These are phyloP conservation scores for Perodicticus potto DNA, from an alignment of 2,797 vertebrate genomes.

Conservation along the genomic window DNA sequence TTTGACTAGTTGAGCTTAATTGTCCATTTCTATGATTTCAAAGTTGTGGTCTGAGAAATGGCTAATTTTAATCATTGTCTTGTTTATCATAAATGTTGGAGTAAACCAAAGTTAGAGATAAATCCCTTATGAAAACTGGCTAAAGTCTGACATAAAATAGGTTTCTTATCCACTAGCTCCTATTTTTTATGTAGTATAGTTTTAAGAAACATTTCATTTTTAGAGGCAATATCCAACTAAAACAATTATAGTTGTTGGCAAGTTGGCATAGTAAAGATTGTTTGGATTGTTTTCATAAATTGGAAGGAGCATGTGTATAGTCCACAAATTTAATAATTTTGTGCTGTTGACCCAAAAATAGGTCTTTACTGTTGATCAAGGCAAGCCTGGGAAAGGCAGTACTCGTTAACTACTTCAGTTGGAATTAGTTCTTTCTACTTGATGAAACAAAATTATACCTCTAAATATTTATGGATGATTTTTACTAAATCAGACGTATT, in stretches of 20 bases:
- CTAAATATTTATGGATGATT: slow-evolving; percentile 58
- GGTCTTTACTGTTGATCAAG: slow-evolving; percentile 1
- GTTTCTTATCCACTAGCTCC: slow-evolving; percentile 14
- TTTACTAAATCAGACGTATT: slow-evolving; percentile 44
- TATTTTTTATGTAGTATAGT: neutral
- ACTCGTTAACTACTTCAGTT: slow-evolving; percentile 54
- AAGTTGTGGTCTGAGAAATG: slow-evolving; percentile 43
- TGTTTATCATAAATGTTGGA: slow-evolving; percentile 19
- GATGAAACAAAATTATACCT: slow-evolving; percentile 70
- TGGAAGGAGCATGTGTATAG: neutral
- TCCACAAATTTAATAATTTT: slow-evolving; percentile 10
- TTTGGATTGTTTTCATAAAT: slow-evolving; percentile 47
- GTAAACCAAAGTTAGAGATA: slow-evolving; percentile 17
- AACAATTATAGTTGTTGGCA: neutral
- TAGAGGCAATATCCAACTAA: neutral
- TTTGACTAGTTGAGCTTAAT: slow-evolving; percentile 51
- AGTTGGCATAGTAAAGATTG: neutral
- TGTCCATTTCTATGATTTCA: slow-evolving; percentile 58
- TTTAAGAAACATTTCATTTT: slow-evolving; percentile 43
- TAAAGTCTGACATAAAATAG: slow-evolving; percentile 9
- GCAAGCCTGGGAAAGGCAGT: neutral
- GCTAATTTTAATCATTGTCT: slow-evolving; percentile 37
- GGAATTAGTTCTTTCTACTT: slow-evolving; percentile 66
- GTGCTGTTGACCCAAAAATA: slow-evolving; percentile 50
- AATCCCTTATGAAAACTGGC: slow-evolving; percentile 39